Conservation (phyloP, 2,797 vertebrate species). For the Centroberyx gerrardi region DNA sequence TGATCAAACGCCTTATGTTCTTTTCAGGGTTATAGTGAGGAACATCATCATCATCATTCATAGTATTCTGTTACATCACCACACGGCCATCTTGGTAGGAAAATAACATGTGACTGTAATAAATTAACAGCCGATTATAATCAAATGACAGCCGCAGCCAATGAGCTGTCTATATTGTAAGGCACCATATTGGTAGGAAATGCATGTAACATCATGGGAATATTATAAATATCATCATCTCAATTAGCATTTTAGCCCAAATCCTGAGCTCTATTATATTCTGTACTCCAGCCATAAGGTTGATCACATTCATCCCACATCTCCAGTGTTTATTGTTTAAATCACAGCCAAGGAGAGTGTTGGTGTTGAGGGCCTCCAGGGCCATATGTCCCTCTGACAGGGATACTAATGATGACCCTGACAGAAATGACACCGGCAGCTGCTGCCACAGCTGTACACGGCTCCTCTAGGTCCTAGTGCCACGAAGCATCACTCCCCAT, state of each 20-base stretch:
- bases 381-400: slow-evolving; percentile 71
- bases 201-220: too few species aligned
- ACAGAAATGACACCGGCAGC: slow-evolving; percentile 66
- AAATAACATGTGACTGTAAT: too few species aligned
- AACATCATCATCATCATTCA: too few species aligned
- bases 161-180: too few species aligned
- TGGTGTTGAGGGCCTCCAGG: slow-evolving; percentile 63
- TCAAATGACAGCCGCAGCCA: too few species aligned
- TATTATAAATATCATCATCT: neutral
- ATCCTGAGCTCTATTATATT: slow-evolving; percentile 2
- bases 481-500: slow-evolving; percentile 20
- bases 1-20: neutral
- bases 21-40: slow-evolving; percentile 1
- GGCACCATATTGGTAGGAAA: too few species aligned
- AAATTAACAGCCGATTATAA: too few species aligned
- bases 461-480: slow-evolving; percentile 67
- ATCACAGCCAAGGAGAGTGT: slow-evolving; percentile 50
- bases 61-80: too few species aligned
- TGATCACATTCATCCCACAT: slow-evolving; percentile 31
- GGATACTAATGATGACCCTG: slow-evolving; percentile 75
- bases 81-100: too few species aligned
- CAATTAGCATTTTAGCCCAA: slow-evolving; percentile 10
- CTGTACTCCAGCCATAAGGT: neutral
- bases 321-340: slow-evolving; percentile 45
- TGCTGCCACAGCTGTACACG: slow-evolving; percentile 69